A percentile compares a stretch with the other conserved stretches of the same genome.
Conservation (phyloP, 37 sponge, comb jelly and placozoan species). For the Tethya wilhelma region DNA sequence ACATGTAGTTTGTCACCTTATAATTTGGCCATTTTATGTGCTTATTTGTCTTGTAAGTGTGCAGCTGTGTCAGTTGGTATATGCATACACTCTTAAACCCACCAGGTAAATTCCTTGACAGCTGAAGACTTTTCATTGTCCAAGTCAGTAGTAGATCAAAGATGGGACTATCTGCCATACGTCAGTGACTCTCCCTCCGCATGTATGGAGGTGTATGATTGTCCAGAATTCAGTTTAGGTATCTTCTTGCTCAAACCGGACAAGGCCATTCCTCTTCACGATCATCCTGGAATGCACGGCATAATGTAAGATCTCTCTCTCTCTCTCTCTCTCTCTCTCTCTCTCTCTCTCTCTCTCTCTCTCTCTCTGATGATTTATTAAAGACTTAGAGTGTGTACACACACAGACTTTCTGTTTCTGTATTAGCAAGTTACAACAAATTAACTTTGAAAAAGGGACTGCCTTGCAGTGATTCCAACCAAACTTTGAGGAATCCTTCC, state of each 20-base stretch:
- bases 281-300: conserved; percentile 85
- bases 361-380: background rate
- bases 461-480: no score
- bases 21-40: no score
- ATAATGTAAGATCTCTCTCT: conserved; percentile 48
- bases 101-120: conserved; percentile 37
- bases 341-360: conserved; percentile 34
- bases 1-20: no score
- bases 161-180: conserved; percentile 62
- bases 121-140: conserved; percentile 64
- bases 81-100: background rate
- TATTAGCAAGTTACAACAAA: no score
- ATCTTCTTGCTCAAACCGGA: conserved; percentile 70
- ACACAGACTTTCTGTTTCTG: no score
- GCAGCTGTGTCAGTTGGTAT: background rate
- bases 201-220: conserved; percentile 69
- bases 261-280: conserved; percentile 68
- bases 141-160: conserved; percentile 17
- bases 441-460: no score
- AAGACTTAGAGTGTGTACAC: no score
- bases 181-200: conserved; percentile 47
- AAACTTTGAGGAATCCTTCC: no score
- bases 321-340: conserved; percentile 14
- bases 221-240: conserved; percentile 55
- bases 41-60: background rate